These are phyloP conservation scores for Icerya purchasi DNA, from an alignment of 2,888 invertebrate species.

Conservation along the genomic window DNA sequence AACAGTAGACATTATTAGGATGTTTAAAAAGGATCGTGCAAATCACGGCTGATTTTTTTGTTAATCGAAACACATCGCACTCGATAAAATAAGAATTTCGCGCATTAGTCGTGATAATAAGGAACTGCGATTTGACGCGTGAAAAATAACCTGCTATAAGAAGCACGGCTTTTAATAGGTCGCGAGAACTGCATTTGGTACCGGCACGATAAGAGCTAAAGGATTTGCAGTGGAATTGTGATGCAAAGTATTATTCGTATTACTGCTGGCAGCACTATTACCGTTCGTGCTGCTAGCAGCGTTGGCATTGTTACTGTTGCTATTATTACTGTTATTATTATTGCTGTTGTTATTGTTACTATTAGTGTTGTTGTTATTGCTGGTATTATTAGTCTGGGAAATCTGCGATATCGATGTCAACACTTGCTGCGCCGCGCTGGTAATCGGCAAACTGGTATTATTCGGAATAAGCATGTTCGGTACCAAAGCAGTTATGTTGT, in stretches of 20 bases:
- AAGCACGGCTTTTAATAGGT: too few species aligned
- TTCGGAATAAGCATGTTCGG: constrained; percentile 1
- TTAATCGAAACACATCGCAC: too few species aligned
- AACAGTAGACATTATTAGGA: too few species aligned
- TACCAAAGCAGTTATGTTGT: constrained; percentile 10
- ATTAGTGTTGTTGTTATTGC: not conserved
- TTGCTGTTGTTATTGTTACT: not conserved
- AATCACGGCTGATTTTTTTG: too few species aligned
- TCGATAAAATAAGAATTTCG: too few species aligned
- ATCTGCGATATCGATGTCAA: not conserved
- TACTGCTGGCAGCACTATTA: not conserved
- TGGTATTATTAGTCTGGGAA: not conserved
- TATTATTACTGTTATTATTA: not conserved
- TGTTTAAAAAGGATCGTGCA: too few species aligned
- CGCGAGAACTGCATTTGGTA: constrained; percentile 31
- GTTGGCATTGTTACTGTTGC: not conserved
- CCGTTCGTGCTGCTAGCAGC: not conserved
- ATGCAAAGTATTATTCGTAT: not conserved
- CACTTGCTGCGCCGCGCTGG: not conserved
- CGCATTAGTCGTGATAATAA: too few species aligned
- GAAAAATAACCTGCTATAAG: too few species aligned
- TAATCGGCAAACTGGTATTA: not conserved
- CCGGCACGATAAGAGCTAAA: constrained; percentile 27
- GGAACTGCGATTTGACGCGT: too few species aligned
- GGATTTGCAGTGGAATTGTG: constrained; percentile 8